Percentiles rank a stretch among this genome's conserved stretches.
Evolutionary conservation across 2,888 invertebrate species (phyloP).

Genomic region (Calliphora vomitoria): DNA sequence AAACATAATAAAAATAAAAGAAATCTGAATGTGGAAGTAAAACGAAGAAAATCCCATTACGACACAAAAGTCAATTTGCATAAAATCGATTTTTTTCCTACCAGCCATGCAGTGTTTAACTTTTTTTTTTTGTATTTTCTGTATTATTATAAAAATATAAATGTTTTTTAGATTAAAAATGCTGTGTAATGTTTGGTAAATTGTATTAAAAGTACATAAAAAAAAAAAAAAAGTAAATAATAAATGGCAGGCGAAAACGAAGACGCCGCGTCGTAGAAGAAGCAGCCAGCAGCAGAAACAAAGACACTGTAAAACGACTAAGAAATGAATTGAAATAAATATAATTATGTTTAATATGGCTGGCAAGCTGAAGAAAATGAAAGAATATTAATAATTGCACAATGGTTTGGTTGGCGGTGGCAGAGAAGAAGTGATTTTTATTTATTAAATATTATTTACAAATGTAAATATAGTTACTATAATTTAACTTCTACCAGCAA

Average conservation of each 20-base stretch:
- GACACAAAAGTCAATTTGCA: slow-evolving; percentile 83
- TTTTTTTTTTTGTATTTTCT: slow-evolving; percentile 49
- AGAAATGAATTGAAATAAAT: slow-evolving; percentile 67
- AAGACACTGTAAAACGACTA: slow-evolving; percentile 19
- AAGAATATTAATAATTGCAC: slow-evolving; percentile 47
- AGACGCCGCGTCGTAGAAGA: slow-evolving; percentile 9
- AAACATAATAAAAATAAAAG: slow-evolving; percentile 49
- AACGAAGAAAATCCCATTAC: slow-evolving; percentile 72
- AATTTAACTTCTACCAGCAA: too few relatives aligned
- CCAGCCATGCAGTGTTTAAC: slow-evolving; percentile 63
- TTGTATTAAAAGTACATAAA: slow-evolving; percentile 71
- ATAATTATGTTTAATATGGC: slow-evolving; percentile 72
- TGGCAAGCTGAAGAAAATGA: slow-evolving; percentile 54
- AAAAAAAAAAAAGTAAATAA: slow-evolving; percentile 54
- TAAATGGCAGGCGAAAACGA: slow-evolving; percentile 50
- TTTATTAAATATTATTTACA: slow-evolving; percentile 22
- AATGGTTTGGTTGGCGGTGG: not conserved
- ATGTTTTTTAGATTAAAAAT: slow-evolving; percentile 74
- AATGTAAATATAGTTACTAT: not conserved
- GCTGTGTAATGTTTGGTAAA: slow-evolving; percentile 74
- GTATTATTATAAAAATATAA: slow-evolving; percentile 71
- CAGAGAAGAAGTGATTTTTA: slow-evolving; percentile 9
- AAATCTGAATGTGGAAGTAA: slow-evolving; percentile 63
- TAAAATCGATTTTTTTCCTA: slow-evolving; percentile 82
- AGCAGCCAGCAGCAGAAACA: not conserved